Conservation (phyloP, 2,888 invertebrate species). For the Lepidocyrtoides sp. region DNA sequence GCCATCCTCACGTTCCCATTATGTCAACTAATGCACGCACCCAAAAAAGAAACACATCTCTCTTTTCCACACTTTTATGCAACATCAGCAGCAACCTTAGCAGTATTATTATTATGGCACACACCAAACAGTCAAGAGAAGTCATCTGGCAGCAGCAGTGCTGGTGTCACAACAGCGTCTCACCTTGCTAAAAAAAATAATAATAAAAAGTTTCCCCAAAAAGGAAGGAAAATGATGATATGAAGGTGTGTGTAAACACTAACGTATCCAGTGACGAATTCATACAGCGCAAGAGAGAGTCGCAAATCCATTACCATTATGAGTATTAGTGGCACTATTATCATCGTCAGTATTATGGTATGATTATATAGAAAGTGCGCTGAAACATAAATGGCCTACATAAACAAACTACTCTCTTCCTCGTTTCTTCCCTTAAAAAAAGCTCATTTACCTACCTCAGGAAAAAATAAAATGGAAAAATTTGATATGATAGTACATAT, state of each 20-base stretch:
- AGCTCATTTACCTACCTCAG: conserved; percentile 33
- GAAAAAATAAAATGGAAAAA: conserved; percentile 56
- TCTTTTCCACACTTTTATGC: conserved; percentile 35
- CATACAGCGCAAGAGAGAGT: conserved; percentile 56
- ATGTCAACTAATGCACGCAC: conserved; percentile 66
- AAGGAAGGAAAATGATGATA: neutral
- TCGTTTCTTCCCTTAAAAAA: neutral
- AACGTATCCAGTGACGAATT: conserved; percentile 36
- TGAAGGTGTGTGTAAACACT: neutral
- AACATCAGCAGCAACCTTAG: conserved; percentile 27
- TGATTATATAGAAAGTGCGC: neutral
- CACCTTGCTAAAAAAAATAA: conserved; percentile 12
- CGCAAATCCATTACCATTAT: conserved; percentile 72
- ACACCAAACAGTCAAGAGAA: neutral
- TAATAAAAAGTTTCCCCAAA: neutral
- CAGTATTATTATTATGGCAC: neutral
- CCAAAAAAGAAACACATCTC: neutral
- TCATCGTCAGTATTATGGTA: neutral
- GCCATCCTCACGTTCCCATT: conserved; percentile 63
- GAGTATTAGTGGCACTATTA: conserved; percentile 44
- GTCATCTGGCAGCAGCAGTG: neutral
- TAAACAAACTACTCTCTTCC: neutral
- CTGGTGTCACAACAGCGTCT: conserved; percentile 12
- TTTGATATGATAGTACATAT: conserved; percentile 47
- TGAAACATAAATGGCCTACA: conserved; percentile 31